Percentiles rank a stretch among this genome's conserved stretches.
These are phyloP conservation scores for Erinaceus europaeus DNA, from an alignment of 2,113 vertebrate genomes.

Conservation along the genomic window DNA sequence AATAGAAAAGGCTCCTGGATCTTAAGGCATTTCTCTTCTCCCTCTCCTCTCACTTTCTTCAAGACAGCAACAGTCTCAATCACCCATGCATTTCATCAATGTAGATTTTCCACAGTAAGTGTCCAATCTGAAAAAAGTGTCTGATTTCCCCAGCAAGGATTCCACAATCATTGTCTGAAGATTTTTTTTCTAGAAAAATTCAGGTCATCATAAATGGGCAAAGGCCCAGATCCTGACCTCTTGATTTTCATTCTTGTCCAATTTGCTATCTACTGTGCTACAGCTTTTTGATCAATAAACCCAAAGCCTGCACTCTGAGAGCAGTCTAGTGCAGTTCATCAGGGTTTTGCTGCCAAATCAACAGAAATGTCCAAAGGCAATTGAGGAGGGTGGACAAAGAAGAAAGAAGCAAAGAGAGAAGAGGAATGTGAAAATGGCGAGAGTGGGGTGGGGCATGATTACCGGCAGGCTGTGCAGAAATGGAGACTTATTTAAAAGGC, in stretches of 20 bases:
- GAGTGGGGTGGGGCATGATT: neutral
- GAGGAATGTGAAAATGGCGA: neutral
- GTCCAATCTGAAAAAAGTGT: neutral
- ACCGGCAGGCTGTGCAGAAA: neutral
- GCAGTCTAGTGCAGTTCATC: neutral
- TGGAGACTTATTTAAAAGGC: neutral
- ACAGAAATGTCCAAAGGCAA: neutral
- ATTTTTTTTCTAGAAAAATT: conserved; percentile 7
- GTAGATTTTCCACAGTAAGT: neutral
- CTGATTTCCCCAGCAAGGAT: neutral
- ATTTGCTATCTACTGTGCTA: neutral
- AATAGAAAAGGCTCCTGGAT: neutral
- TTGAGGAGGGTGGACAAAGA: neutral
- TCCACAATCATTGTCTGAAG: neutral
- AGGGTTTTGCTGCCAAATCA: neutral
- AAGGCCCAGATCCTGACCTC: neutral
- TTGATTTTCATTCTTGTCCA: neutral
- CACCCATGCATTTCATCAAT: neutral
- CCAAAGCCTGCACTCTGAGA: neutral
- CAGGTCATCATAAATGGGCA: neutral
- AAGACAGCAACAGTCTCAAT: neutral
- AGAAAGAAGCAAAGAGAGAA: neutral
- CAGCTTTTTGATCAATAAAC: neutral
- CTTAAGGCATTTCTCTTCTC: neutral
- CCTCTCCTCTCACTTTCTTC: neutral